A percentile compares a stretch with the other conserved stretches of the same genome.
phyloP scores from a whole-genome alignment of 2,888 invertebrate species.

The Meganola albula region DNA sequence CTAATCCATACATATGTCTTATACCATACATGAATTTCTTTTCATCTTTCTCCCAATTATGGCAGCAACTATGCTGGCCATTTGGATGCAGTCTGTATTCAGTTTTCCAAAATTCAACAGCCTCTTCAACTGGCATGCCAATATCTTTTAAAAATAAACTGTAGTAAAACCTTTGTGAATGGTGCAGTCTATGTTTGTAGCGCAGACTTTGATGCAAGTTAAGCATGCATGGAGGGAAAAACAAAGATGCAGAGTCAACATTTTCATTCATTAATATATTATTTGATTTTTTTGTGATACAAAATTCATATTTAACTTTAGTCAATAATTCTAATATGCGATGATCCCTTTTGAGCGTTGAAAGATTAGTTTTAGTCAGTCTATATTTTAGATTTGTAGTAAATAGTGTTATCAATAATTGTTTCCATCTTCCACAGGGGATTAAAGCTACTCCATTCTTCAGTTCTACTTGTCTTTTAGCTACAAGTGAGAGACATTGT shows the following conservation, averaged over 20 bases:
- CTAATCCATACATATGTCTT: conserved; percentile 84
- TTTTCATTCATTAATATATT: conserved; percentile 45
- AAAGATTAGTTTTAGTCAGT: conserved; percentile 41
- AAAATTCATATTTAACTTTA: conserved; percentile 38
- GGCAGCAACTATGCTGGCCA: conserved; percentile 72
- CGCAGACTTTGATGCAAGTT: conserved; percentile 76
- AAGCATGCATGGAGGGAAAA: conserved; percentile 82
- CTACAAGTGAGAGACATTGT: conserved; percentile 72
- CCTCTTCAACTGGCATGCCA: conserved; percentile 81
- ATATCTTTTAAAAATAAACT: conserved; percentile 84
- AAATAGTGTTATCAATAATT: conserved; percentile 66
- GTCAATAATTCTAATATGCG: conserved; percentile 49
- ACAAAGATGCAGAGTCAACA: conserved; percentile 53
- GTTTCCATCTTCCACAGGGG: conserved; percentile 77
- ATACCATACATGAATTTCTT: conserved; percentile 82
- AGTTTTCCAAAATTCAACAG: conserved; percentile 80
- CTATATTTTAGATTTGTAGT: conserved; percentile 52
- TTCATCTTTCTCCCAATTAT: conserved; percentile 80
- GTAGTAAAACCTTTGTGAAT: conserved; percentile 80
- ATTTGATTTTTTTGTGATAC: conserved; percentile 22
- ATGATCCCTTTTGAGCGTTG: conserved; percentile 46
- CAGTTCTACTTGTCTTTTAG: conserved; percentile 70
- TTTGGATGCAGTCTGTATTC: conserved; percentile 78
- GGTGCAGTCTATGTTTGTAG: conserved; percentile 79
- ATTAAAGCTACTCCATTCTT: conserved; percentile 69